These are phyloP conservation scores for Epiblema foenella DNA, from an alignment of 2,888 invertebrate species.

Conservation along the genomic window DNA sequence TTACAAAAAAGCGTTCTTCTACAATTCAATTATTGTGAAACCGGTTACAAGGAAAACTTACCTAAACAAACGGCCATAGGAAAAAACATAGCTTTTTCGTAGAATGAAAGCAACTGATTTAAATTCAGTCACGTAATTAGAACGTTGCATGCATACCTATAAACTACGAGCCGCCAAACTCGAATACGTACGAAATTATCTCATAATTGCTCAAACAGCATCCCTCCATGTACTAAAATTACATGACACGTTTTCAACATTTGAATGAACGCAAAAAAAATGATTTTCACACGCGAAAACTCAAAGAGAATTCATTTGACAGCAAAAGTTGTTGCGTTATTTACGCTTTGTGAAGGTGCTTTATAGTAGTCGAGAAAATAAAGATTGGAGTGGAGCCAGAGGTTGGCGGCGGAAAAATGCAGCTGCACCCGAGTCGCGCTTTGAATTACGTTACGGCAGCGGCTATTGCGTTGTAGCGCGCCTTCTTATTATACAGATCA, in stretches of 20 bases:
- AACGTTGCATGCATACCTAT: slow-evolving; percentile 31
- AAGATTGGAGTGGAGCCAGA: slow-evolving; percentile 71
- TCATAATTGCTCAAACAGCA: slow-evolving; percentile 40
- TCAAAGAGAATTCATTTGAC: slow-evolving; percentile 65
- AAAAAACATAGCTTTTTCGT: neutral
- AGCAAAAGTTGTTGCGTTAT: slow-evolving; percentile 63
- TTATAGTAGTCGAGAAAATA: slow-evolving; percentile 60
- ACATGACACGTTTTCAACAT: slow-evolving; percentile 41
- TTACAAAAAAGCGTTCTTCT: neutral
- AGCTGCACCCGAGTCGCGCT: slow-evolving; percentile 61
- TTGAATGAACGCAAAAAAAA: slow-evolving; percentile 40
- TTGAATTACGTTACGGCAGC: slow-evolving; percentile 62
- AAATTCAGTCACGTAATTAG: slow-evolving; percentile 35
- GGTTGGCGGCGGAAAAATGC: slow-evolving; percentile 56
- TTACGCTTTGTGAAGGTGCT: slow-evolving; percentile 59
- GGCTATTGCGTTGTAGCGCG: slow-evolving; percentile 46
- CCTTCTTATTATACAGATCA: slow-evolving; percentile 41
- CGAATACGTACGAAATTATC: slow-evolving; percentile 39
- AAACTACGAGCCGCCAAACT: slow-evolving; percentile 16
- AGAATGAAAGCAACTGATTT: slow-evolving; percentile 16
- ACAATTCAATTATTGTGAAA: neutral
- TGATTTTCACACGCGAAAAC: slow-evolving; percentile 59
- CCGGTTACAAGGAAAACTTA: no score
- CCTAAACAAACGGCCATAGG: neutral
- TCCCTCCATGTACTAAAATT: slow-evolving; percentile 26